Evolutionary conservation across 2,113 vertebrate species (phyloP).

Genomic region (Corydoras maculifer): DNA sequence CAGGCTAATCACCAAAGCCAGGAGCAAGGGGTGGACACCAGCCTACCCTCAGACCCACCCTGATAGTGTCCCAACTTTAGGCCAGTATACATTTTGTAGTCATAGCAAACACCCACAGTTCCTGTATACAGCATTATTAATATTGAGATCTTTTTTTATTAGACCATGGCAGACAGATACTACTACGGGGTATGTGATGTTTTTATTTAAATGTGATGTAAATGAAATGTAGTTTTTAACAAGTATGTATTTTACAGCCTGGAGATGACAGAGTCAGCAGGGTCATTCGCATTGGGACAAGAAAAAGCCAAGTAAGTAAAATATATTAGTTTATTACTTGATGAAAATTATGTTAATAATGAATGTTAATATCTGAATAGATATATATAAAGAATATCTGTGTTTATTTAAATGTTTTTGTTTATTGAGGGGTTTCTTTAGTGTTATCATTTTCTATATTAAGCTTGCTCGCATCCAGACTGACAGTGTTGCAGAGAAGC

Average conservation of each 20-base stretch:
- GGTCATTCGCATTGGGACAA: slow-evolving; percentile 76
- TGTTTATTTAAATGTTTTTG: background rate
- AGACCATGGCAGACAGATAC: slow-evolving; percentile 30
- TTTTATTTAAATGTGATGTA: background rate
- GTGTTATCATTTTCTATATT: background rate
- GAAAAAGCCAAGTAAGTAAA: slow-evolving; percentile 74
- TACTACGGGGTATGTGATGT: slow-evolving; percentile 29
- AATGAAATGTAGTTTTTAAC: background rate
- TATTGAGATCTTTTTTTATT: background rate
- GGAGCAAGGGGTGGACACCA: slow-evolving; percentile 22
- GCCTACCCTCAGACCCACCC: slow-evolving; percentile 4
- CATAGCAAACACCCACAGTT: background rate
- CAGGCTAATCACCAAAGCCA: slow-evolving; percentile 34
- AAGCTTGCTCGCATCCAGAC: slow-evolving; percentile 82
- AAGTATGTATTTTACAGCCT: slow-evolving; percentile 46
- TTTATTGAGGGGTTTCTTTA: background rate
- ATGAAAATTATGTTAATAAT: too few species aligned
- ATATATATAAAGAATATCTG: too few species aligned
- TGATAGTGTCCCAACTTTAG: slow-evolving; percentile 14
- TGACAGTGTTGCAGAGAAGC: slow-evolving; percentile 63
- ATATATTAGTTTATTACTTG: background rate
- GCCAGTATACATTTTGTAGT: slow-evolving; percentile 3
- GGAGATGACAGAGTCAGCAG: slow-evolving; percentile 51
- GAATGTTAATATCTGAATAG: too few species aligned
- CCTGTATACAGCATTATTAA: background rate